phyloP scores from a whole-genome alignment of 2,113 vertebrate species.

The Amphiprion ocellaris region DNA sequence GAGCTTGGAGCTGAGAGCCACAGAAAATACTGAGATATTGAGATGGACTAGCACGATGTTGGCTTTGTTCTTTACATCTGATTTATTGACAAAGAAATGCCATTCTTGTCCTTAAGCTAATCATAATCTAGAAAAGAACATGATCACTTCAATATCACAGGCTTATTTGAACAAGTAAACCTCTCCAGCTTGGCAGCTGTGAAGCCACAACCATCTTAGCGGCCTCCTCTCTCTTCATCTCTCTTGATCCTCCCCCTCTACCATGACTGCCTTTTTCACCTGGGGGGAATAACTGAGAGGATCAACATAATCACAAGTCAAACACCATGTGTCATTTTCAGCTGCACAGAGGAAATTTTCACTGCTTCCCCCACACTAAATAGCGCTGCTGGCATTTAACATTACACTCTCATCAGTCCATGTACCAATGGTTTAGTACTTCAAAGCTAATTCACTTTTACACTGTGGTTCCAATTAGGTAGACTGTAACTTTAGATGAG shows the following conservation, averaged over 20 bases:
- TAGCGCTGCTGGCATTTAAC: slow-evolving; percentile 13
- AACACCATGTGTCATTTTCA: slow-evolving; percentile 22
- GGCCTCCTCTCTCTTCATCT: slow-evolving; percentile 5
- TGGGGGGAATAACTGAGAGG: slow-evolving; percentile 32
- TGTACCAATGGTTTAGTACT: slow-evolving; percentile 12
- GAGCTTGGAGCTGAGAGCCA: too few relatives aligned
- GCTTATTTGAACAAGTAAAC: background rate
- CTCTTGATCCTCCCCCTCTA: slow-evolving; percentile 36
- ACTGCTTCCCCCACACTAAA: slow-evolving; percentile 22
- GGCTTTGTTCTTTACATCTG: too few relatives aligned
- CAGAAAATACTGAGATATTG: too few relatives aligned
- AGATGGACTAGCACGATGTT: too few relatives aligned
- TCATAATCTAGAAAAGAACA: background rate
- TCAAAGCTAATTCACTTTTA: slow-evolving; percentile 43
- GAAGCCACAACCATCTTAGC: slow-evolving; percentile 3
- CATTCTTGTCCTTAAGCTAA: background rate
- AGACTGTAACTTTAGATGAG: slow-evolving; percentile 26
- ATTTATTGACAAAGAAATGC: too few relatives aligned
- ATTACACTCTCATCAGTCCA: slow-evolving; percentile 10
- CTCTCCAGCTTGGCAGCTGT: background rate
- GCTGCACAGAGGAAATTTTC: slow-evolving; percentile 20
- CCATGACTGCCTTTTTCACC: slow-evolving; percentile 4
- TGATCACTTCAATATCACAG: background rate
- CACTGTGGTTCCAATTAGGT: background rate
- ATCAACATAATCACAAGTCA: slow-evolving; percentile 43